These are phyloP conservation scores for Meganola albula DNA, from an alignment of 2,888 invertebrate genomes.

Conservation along the genomic window DNA sequence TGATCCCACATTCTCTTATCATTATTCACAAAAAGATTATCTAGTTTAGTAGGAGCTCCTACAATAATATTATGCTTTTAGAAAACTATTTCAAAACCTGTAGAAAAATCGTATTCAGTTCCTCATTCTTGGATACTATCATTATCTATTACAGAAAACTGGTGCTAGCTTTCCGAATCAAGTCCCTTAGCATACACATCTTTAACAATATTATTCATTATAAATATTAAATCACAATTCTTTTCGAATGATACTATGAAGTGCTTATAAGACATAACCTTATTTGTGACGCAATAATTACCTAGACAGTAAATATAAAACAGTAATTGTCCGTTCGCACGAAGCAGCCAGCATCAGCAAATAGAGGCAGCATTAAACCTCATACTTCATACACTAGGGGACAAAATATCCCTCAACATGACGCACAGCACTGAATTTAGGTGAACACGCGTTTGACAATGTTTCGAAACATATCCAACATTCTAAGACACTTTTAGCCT, in stretches of 20 bases:
- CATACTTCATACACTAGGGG: too few species aligned
- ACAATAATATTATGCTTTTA: slow-evolving; percentile 37
- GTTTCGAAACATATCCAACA: too few species aligned
- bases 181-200: slow-evolving; percentile 38
- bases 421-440: too few species aligned
- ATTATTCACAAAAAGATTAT: slow-evolving; percentile 51
- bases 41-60: too few species aligned
- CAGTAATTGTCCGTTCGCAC: slow-evolving; percentile 46
- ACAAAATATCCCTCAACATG: too few species aligned
- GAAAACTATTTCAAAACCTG: slow-evolving; percentile 70
- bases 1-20: slow-evolving; percentile 68
- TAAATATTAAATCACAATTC: slow-evolving; percentile 53
- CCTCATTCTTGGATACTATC: slow-evolving; percentile 25
- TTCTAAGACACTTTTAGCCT: too few species aligned
- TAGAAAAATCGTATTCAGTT: slow-evolving; percentile 48
- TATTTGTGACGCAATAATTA: slow-evolving; percentile 44
- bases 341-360: slow-evolving; percentile 47
- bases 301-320: slow-evolving; percentile 45
- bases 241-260: slow-evolving; percentile 40
- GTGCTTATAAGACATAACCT: slow-evolving; percentile 37
- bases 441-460: too few species aligned
- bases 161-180: slow-evolving; percentile 38
- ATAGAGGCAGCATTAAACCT: slow-evolving; percentile 69
- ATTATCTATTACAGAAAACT: slow-evolving; percentile 40
- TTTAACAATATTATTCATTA: slow-evolving; percentile 45